phyloP scores from a whole-genome alignment of 1,140 invertebrate species.

The Neocloeon triangulifer region DNA sequence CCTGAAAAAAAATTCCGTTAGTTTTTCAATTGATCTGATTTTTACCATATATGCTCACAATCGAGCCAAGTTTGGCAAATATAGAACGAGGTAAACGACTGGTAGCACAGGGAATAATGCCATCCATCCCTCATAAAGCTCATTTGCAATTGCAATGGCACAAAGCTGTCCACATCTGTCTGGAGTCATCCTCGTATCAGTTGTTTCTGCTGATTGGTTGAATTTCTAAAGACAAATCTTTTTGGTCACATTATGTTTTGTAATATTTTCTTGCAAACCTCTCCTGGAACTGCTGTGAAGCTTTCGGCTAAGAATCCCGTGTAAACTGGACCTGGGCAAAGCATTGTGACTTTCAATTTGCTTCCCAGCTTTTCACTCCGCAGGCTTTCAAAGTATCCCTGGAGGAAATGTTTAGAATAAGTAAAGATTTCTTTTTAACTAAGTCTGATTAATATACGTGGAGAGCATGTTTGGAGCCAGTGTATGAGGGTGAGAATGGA shows the following conservation, averaged over 20 bases:
- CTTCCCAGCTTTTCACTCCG: slow-evolving; percentile 31
- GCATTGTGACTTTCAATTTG: slow-evolving; percentile 35
- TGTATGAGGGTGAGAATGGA: slow-evolving; percentile 55
- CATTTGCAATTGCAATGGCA: slow-evolving; percentile 51
- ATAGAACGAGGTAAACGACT: slow-evolving; percentile 34
- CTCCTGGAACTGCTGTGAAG: slow-evolving; percentile 36
- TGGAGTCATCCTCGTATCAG: slow-evolving; percentile 35
- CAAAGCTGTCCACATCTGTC: slow-evolving; percentile 49
- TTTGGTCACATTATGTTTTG: not conserved
- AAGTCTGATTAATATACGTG: slow-evolving; percentile 36
- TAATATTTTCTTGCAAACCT: slow-evolving; percentile 18
- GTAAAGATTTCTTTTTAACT: not conserved
- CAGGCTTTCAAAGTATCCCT: slow-evolving; percentile 48
- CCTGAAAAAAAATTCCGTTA: slow-evolving; percentile 15
- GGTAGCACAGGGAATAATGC: slow-evolving; percentile 32
- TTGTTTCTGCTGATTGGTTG: slow-evolving; percentile 19
- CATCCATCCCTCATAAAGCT: slow-evolving; percentile 55
- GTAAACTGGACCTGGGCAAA: slow-evolving; percentile 53
- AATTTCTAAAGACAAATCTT: too few species aligned
- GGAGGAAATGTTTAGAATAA: slow-evolving; percentile 14
- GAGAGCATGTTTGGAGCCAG: slow-evolving; percentile 56
- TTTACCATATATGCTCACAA: slow-evolving; percentile 21
- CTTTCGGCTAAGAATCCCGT: slow-evolving; percentile 44
- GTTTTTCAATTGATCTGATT: not conserved
- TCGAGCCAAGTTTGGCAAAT: slow-evolving; percentile 33